A percentile compares a stretch with the other conserved stretches of the same genome.
Evolutionary conservation across 2,113 vertebrate genomes (phyloP).

Genomic region (Dipodomys ordii): DNA sequence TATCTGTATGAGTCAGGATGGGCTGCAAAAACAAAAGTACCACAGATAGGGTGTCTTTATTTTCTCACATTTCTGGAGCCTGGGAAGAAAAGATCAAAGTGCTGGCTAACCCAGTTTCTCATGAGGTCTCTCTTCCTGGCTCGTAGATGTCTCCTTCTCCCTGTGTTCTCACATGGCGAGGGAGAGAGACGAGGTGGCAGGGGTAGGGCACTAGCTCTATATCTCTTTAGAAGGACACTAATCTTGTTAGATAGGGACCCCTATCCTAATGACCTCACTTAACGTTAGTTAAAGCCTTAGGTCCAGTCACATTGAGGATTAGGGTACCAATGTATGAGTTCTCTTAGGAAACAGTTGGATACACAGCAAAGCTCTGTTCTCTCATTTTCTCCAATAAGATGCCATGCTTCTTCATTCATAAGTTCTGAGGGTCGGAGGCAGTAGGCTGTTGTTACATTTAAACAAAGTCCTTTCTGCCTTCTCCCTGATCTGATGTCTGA

Average conservation of each 20-base stretch:
- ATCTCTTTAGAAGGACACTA: not conserved
- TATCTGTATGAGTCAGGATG: not conserved
- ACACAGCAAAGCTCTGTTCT: not conserved
- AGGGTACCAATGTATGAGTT: not conserved
- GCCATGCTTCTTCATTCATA: not conserved
- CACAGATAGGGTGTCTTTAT: not conserved
- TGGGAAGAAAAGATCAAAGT: not conserved
- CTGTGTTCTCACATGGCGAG: not conserved
- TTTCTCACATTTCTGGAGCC: not conserved
- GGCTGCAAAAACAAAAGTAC: not conserved
- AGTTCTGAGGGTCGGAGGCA: not conserved
- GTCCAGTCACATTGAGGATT: not conserved
- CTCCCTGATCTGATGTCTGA: not conserved
- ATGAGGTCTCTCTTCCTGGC: not conserved
- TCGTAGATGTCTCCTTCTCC: not conserved
- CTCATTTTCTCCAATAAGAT: not conserved
- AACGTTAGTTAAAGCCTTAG: not conserved
- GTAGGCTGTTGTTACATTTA: rapidly evolving
- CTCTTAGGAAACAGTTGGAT: not conserved
- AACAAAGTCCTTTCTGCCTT: not conserved
- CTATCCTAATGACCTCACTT: not conserved
- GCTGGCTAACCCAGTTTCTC: not conserved
- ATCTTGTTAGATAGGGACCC: not conserved
- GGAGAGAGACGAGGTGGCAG: too few species aligned
- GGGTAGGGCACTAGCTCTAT: too few species aligned